These are phyloP conservation scores for Dicerorhinus sumatrensis DNA, from an alignment of 2,113 vertebrate species.

Conservation along the genomic window DNA sequence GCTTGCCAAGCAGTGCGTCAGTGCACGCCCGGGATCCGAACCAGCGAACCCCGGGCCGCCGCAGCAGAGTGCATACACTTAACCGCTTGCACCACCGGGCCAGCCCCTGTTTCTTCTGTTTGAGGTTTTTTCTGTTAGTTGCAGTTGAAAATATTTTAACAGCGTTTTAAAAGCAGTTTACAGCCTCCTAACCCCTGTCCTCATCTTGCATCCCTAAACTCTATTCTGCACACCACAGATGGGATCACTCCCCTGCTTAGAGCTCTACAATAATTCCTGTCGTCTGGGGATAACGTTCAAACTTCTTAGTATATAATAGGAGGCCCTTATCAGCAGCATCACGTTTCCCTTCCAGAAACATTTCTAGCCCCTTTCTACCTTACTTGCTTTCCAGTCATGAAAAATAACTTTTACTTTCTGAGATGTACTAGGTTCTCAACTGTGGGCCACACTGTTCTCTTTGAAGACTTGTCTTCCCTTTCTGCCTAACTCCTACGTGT, in stretches of 20 bases:
- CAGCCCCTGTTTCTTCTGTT: neutral
- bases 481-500: neutral
- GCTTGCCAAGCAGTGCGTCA: no score
- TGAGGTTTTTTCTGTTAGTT: neutral
- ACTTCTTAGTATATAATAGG: neutral
- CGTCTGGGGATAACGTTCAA: no score
- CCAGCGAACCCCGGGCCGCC: no score
- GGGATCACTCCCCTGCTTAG: neutral
- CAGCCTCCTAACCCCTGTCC: neutral
- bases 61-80: no score
- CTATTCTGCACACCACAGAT: neutral
- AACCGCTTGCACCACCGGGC: no score
- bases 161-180: neutral
- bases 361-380: neutral
- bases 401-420: neutral
- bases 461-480: neutral
- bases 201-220: neutral
- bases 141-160: neutral
- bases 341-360: neutral
- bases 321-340: accelerated
- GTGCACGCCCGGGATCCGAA: no score
- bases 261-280: neutral
- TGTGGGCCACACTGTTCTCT: neutral
- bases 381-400: neutral
- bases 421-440: neutral